A percentile compares a stretch with the other conserved stretches of the same genome.
Evolutionary conservation across 2,797 vertebrate species (phyloP).

Genomic region (Betta splendens): DNA sequence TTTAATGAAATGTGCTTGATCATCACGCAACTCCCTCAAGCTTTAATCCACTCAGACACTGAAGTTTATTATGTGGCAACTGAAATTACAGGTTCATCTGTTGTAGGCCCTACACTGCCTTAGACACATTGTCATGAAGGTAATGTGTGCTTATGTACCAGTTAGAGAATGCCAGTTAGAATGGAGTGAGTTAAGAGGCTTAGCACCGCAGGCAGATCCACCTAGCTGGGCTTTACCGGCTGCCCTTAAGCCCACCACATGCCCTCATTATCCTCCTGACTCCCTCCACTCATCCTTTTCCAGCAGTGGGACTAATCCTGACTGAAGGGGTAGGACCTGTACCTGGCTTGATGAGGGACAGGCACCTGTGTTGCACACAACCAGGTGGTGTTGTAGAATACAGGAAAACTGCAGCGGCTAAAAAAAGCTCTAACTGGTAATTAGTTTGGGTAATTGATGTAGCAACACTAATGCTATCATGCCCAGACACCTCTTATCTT

Average conservation of each 20-base stretch:
- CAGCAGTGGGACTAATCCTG: slow-evolving; percentile 64
- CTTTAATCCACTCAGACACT: slow-evolving; percentile 29
- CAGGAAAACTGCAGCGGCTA: neutral
- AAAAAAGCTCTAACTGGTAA: slow-evolving; percentile 10
- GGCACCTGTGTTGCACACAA: slow-evolving; percentile 19
- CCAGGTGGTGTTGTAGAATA: slow-evolving; percentile 5
- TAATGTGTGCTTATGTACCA: slow-evolving; percentile 36
- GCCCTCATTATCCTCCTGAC: slow-evolving; percentile 73
- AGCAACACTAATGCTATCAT: neutral
- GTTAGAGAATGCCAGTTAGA: slow-evolving; percentile 45
- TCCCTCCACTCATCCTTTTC: slow-evolving; percentile 60
- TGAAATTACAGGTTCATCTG: slow-evolving; percentile 54
- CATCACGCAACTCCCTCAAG: slow-evolving; percentile 34
- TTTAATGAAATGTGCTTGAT: slow-evolving; percentile 32
- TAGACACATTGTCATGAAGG: slow-evolving; percentile 23
- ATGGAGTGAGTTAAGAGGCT: slow-evolving; percentile 64
- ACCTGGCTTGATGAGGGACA: slow-evolving; percentile 29
- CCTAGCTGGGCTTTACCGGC: slow-evolving; percentile 63
- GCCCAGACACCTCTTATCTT: slow-evolving; percentile 1
- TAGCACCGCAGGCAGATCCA: slow-evolving; percentile 63
- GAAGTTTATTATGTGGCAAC: slow-evolving; percentile 29
- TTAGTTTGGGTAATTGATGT: slow-evolving; percentile 26
- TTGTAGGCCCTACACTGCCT: slow-evolving; percentile 31
- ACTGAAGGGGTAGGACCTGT: slow-evolving; percentile 38
- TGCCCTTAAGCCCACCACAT: slow-evolving; percentile 58